Conservation (phyloP, 2,888 invertebrate species). For the Tipula confusa region DNA sequence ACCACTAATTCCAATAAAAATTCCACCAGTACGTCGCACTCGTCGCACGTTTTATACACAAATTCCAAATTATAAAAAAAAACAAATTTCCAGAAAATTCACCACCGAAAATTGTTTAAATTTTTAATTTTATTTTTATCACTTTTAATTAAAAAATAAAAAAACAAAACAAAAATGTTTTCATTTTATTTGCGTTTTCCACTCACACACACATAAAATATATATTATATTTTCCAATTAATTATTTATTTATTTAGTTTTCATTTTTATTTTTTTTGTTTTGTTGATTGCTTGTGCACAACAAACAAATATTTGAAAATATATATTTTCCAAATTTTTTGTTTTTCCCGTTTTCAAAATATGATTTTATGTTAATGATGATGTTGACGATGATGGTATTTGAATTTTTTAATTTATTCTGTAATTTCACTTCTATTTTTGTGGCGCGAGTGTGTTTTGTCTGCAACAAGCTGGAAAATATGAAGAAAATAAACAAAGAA, state of each 20-base stretch:
- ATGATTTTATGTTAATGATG: background rate
- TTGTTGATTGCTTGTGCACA: no score
- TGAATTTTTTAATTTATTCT: background rate
- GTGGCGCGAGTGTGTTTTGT: no score
- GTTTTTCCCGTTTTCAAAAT: background rate
- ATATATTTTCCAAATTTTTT: background rate
- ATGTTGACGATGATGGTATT: background rate
- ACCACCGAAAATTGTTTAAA: background rate
- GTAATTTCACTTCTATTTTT: background rate
- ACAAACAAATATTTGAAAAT: background rate
- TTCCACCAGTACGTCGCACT: background rate
- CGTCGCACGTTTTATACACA: background rate
- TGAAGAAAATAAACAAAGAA: background rate
- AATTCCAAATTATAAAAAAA: no score
- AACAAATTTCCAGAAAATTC: background rate
- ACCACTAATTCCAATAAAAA: background rate
- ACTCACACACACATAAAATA: background rate
- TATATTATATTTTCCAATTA: background rate
- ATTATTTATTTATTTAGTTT: background rate
- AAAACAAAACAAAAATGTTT: background rate
- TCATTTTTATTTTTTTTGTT: background rate
- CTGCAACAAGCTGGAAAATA: constrained; percentile 12
- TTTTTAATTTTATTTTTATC: background rate
- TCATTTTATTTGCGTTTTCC: background rate
- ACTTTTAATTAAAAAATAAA: background rate